A percentile compares a stretch with the other conserved stretches of the same genome.
These are phyloP conservation scores for Hirtodrosophila alboralis DNA, from an alignment of 2,888 invertebrate species.

Conservation along the genomic window DNA sequence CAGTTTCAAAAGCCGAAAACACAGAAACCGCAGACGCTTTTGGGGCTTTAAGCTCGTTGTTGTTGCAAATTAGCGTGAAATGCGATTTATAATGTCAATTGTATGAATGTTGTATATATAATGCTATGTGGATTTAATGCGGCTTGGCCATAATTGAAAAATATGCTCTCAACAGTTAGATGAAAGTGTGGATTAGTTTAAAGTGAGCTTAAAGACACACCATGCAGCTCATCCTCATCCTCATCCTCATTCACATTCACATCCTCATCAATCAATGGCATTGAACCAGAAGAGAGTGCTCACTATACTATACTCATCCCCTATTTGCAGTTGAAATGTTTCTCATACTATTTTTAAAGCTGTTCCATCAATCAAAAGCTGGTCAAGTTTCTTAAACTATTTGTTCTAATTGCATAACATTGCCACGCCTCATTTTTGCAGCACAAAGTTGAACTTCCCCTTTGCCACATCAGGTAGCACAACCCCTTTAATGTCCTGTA, in stretches of 20 bases:
- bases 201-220: slow-evolving; percentile 18
- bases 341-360: neutral
- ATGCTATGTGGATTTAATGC: slow-evolving; percentile 39
- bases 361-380: slow-evolving; percentile 65
- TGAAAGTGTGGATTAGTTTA: slow-evolving; percentile 70
- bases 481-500: slow-evolving; percentile 43
- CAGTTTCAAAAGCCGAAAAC: slow-evolving; percentile 45
- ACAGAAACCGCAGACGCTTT: slow-evolving; percentile 21
- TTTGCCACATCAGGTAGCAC: neutral
- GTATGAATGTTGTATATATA: slow-evolving; percentile 35
- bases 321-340: slow-evolving; percentile 26
- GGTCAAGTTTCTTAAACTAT: slow-evolving; percentile 51
- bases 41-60: slow-evolving; percentile 39
- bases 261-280: slow-evolving; percentile 45
- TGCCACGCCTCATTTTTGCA: slow-evolving; percentile 63
- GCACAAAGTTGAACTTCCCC: neutral
- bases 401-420: slow-evolving; percentile 64
- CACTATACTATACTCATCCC: neutral
- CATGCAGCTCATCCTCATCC: neutral
- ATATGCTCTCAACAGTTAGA: slow-evolving; percentile 53
- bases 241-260: neutral
- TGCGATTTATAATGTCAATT: slow-evolving; percentile 80
- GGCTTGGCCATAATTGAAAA: slow-evolving; percentile 66
- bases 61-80: slow-evolving; percentile 79
- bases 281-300: neutral